A percentile compares a stretch with the other conserved stretches of the same genome.
These are phyloP conservation scores for Trilocha varians DNA, from an alignment of 2,888 invertebrate genomes.

Conservation along the genomic window DNA sequence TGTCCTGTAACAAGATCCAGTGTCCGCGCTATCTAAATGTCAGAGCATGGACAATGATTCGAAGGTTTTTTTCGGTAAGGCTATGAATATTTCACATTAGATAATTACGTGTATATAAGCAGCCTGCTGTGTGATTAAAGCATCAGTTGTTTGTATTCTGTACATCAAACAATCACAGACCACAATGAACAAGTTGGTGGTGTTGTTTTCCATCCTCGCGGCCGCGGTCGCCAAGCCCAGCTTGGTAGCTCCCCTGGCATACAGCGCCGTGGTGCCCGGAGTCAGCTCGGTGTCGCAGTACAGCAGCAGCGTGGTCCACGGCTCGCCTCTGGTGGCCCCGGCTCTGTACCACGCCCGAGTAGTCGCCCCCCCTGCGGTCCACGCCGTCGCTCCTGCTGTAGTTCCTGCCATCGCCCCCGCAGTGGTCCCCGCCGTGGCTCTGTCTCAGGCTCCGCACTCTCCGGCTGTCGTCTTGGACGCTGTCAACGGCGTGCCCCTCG, in stretches of 20 bases:
- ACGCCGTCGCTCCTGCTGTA: slow-evolving; percentile 19
- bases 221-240: slow-evolving; percentile 71
- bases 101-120: slow-evolving; percentile 1
- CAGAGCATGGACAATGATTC: slow-evolving; percentile 20
- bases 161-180: slow-evolving; percentile 42
- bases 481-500: slow-evolving; percentile 51
- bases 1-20: slow-evolving; percentile 11
- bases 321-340: slow-evolving; percentile 29
- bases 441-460: slow-evolving; percentile 40
- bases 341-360: slow-evolving; percentile 19
- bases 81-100: slow-evolving; percentile 19
- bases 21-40: slow-evolving; percentile 20
- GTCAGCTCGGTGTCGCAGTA: slow-evolving; percentile 35
- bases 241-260: slow-evolving; percentile 36
- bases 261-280: slow-evolving; percentile 40
- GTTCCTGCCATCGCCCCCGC: slow-evolving; percentile 18
- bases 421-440: slow-evolving; percentile 19
- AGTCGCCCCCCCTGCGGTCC: slow-evolving; percentile 15
- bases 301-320: slow-evolving; percentile 40
- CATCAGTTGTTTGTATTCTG: neutral
- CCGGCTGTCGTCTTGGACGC: slow-evolving; percentile 52
- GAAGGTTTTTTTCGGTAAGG: slow-evolving; percentile 54
- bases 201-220: slow-evolving; percentile 75
- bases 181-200: slow-evolving; percentile 72
- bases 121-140: neutral